phyloP scores from a whole-genome alignment of 2,797 vertebrate genomes.

The Alectoris magna region DNA sequence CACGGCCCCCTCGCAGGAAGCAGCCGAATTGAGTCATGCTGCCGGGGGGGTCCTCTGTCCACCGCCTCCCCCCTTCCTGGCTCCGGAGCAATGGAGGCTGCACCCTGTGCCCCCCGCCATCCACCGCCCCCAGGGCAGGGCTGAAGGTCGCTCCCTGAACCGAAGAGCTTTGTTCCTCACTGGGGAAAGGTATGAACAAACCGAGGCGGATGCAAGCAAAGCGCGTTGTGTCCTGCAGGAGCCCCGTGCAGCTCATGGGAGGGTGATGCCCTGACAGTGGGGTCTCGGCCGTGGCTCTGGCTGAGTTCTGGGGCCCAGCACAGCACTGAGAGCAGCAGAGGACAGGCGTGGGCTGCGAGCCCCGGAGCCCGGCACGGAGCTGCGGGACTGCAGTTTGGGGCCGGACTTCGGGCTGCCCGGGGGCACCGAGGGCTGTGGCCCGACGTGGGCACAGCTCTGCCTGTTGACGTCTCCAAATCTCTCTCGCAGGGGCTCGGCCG shows the following conservation, averaged over 20 bases:
- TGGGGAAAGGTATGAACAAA: background rate
- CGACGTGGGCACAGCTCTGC: accelerated
- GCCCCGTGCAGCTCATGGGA: no score
- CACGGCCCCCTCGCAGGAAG: background rate
- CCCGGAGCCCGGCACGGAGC: background rate
- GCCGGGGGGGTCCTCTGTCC: background rate
- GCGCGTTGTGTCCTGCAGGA: background rate
- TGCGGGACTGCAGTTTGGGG: accelerated
- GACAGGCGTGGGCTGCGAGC: background rate
- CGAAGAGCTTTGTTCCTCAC: background rate
- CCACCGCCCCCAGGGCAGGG: accelerated
- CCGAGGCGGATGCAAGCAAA: background rate
- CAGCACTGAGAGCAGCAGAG: background rate
- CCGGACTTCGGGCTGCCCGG: background rate
- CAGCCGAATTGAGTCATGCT: background rate
- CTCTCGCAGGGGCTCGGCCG: slow-evolving; percentile 82
- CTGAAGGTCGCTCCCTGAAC: background rate
- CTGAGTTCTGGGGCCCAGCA: background rate
- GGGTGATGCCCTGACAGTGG: accelerated
- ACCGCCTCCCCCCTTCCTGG: background rate
- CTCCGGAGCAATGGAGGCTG: no score
- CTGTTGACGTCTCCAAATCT: accelerated
- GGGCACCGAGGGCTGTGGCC: accelerated
- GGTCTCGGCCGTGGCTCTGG: accelerated
- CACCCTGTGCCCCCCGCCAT: background rate